Conservation (phyloP, 37 sponge, comb jelly and placozoan species). For the Dysidea cf. avara region DNA sequence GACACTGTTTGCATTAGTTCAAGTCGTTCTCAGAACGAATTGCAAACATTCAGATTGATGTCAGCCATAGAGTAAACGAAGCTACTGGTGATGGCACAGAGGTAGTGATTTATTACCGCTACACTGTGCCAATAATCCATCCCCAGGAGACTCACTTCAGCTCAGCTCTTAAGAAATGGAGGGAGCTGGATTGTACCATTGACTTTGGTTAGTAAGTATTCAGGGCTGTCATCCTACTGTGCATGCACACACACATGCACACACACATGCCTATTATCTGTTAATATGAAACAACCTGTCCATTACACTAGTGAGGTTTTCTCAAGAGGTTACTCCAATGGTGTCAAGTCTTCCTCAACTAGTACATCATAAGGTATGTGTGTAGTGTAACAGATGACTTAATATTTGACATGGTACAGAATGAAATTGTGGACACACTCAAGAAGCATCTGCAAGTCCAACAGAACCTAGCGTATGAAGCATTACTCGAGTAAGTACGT, state of each 20-base stretch:
- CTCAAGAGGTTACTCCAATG: conserved; percentile 14
- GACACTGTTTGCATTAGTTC: conserved; percentile 31
- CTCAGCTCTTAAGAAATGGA: conserved; percentile 79
- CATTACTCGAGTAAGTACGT: conserved; percentile 65
- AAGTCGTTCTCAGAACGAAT: conserved; percentile 74
- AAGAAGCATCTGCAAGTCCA: conserved; percentile 35
- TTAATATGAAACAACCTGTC: background rate
- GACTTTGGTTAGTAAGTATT: conserved; percentile 59
- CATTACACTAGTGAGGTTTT: conserved; percentile 31
- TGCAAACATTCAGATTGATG: conserved; percentile 62
- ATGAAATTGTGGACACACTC: conserved; percentile 36
- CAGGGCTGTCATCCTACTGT: background rate
- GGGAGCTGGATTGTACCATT: conserved; percentile 76
- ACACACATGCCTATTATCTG: background rate
- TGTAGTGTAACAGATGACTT: background rate
- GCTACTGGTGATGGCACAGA: background rate
- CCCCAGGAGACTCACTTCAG: conserved; percentile 66
- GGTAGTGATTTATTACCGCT: too few species aligned
- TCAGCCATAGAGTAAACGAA: conserved; percentile 36
- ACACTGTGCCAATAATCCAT: too few species aligned
- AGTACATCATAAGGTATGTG: conserved; percentile 71
- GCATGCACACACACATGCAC: background rate
- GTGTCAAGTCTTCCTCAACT: conserved; percentile 52
- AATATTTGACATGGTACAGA: conserved; percentile 12
- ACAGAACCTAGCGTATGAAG: conserved; percentile 49